Evolutionary conservation across 1,140 invertebrate genomes (phyloP).

Genomic region (Globodera ellingtonae): DNA sequence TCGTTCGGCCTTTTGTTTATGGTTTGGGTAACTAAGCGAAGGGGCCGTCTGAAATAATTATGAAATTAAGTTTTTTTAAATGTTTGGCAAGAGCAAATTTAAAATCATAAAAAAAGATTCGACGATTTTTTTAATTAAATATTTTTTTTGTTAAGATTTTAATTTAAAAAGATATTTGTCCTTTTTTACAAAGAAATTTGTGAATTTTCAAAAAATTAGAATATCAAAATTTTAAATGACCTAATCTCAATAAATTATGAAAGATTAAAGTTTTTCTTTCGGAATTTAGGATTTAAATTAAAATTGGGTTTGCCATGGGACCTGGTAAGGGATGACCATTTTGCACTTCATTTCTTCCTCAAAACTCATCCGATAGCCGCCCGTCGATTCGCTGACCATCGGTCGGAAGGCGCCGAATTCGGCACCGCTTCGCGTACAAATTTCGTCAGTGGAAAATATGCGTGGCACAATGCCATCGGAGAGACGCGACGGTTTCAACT

Average conservation of each 20-base stretch:
- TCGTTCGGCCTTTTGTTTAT: neutral
- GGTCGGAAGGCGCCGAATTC: slow-evolving; percentile 54
- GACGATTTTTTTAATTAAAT: too few relatives aligned
- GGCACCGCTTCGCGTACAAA: slow-evolving; percentile 34
- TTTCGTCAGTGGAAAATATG: slow-evolving; percentile 41
- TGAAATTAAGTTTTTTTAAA: too few relatives aligned
- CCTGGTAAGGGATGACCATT: slow-evolving; percentile 51
- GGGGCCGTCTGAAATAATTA: slow-evolving; percentile 44
- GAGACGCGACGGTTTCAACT: slow-evolving; percentile 30
- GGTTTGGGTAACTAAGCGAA: slow-evolving; percentile 27
- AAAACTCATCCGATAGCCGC: slow-evolving; percentile 41
- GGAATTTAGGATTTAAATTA: neutral
- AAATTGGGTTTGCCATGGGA: neutral
- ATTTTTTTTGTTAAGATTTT: too few relatives aligned
- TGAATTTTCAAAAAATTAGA: neutral
- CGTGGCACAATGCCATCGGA: slow-evolving; percentile 50
- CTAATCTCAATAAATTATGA: too few relatives aligned
- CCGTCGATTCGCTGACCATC: slow-evolving; percentile 35
- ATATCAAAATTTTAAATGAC: neutral
- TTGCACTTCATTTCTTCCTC: slow-evolving; percentile 47
- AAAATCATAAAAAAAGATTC: too few relatives aligned
- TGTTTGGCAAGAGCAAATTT: too few relatives aligned
- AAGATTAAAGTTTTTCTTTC: neutral
- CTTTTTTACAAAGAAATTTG: neutral
- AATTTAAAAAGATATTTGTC: too few relatives aligned